Evolutionary conservation across 2,888 invertebrate species (phyloP), one percentile per base, ranked within the genome.

Genomic region (Dasysyrphus albostriatus): DNA sequence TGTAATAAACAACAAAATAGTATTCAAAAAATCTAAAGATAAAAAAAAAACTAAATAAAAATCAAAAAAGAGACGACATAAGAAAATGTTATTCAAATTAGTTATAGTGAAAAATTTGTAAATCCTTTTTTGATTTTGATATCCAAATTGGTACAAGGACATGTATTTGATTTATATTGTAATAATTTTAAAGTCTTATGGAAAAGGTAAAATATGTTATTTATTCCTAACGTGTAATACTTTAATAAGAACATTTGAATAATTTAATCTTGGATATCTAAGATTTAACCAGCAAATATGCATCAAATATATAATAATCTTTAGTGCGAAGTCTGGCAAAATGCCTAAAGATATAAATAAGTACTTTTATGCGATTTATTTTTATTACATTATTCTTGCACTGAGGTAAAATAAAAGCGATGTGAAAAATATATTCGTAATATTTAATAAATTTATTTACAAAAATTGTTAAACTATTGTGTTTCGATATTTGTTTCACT

Each of bases 381-480:
- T 78, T 73, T 74, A 56, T 24, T 59, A 67, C 59, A 54, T 32
- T 54, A 65, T 42, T 77, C 56, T 65, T 77, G 77, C 39, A 49
- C 54, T 34, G 24, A 32, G 39, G 12, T 24, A 39, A 14, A n/a
- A 42, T 63, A 42, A 59, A 67, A 67, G 10, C 16, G 51, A 65
- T 69, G 61, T 32, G 65, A 69, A 24, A 59, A 54, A 58, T 76
- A 80, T 80, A 54, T 76, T 67, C 58, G 54, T 61, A 75, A 73
- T 73, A 80, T 76, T 70, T 29, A 84, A 84, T 81, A 85, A 81
- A 85, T 76, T 81, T 85, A 85, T 85, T 85, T 85, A 85, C 84
- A 81, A 85, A 58, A 73, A 81, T 76, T 84, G 58, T 84, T 75
- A 59, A 78, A 42, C 14, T 32, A 4, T 37, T 16, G 9, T 12